A percentile compares a stretch with the other conserved stretches of the same genome.
These are phyloP conservation scores for Enteromius anoplus DNA, from an alignment of 2,797 vertebrate species.

Conservation along the genomic window DNA sequence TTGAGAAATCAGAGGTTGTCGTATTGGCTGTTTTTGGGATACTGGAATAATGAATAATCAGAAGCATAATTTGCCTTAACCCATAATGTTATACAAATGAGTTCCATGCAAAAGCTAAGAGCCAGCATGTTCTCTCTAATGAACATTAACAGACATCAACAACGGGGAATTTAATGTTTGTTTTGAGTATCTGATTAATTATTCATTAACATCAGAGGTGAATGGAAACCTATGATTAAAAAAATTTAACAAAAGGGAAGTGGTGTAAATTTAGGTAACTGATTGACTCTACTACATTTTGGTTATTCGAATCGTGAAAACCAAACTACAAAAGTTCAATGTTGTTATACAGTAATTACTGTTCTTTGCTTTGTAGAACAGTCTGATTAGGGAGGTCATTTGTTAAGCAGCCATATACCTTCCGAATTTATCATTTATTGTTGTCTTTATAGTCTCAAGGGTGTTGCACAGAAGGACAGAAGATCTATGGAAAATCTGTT, in stretches of 20 bases:
- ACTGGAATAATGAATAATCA: conserved; percentile 67
- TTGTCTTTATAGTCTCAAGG: conserved; percentile 48
- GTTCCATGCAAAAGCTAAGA: conserved; percentile 15
- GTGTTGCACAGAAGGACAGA: conserved; percentile 57
- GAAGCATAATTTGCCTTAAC: conserved; percentile 66
- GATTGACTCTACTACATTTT: background rate
- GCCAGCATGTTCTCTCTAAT: conserved; percentile 36
- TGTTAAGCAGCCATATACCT: conserved; percentile 44
- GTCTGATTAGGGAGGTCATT: conserved; percentile 31
- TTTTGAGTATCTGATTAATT: conserved; percentile 11
- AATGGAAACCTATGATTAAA: conserved; percentile 26
- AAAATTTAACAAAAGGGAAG: conserved; percentile 17
- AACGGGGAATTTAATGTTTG: conserved; percentile 29
- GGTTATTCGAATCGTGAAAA: background rate
- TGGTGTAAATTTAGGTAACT: background rate
- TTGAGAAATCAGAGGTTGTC: conserved; percentile 66
- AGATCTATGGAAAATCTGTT: conserved; percentile 38
- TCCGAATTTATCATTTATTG: conserved; percentile 49
- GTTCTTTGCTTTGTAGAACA: background rate
- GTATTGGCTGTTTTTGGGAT: conserved; percentile 59
- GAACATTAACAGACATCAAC: conserved; percentile 41
- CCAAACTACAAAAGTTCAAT: background rate
- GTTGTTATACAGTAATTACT: background rate
- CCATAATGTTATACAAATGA: conserved; percentile 34
- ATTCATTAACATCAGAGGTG: background rate